phyloP scores from a whole-genome alignment of 2,888 invertebrate genomes.

The Caenorhabditis afra region DNA sequence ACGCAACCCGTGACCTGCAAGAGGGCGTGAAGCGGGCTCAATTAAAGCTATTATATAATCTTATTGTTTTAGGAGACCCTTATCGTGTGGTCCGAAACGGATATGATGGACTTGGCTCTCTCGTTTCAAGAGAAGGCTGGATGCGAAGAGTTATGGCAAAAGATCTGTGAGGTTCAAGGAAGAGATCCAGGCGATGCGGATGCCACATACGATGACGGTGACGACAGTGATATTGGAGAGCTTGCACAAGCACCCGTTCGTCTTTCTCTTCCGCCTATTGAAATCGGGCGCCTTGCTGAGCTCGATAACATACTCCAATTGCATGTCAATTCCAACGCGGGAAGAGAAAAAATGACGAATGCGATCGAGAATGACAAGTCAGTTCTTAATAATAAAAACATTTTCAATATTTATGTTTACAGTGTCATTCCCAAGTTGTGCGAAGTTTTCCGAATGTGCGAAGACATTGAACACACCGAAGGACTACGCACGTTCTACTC shows the following conservation, averaged over 20 bases:
- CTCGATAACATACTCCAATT: slow-evolving; percentile 86
- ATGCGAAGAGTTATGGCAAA: slow-evolving; percentile 99
- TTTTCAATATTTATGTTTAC: slow-evolving; percentile 12
- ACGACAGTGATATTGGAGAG: slow-evolving; percentile 58
- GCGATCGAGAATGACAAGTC: slow-evolving; percentile 92
- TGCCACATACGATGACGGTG: slow-evolving; percentile 62
- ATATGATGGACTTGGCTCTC: slow-evolving; percentile 97
- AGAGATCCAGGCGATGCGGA: slow-evolving; percentile 96
- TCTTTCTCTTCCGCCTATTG: slow-evolving; percentile 87
- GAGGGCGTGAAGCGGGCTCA: neutral
- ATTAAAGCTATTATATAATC: slow-evolving; percentile 8
- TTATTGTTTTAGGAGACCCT: slow-evolving; percentile 88
- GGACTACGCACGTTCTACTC: slow-evolving; percentile 89
- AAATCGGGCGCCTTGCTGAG: slow-evolving; percentile 93
- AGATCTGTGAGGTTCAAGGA: slow-evolving; percentile 99
- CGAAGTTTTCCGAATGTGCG: slow-evolving; percentile 95
- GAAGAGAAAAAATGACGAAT: slow-evolving; percentile 94
- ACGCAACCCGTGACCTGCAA: slow-evolving; percentile 10
- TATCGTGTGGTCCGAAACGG: slow-evolving; percentile 99
- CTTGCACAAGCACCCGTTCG: slow-evolving; percentile 37
- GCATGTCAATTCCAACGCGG: slow-evolving; percentile 90
- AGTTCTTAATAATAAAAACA: slow-evolving; percentile 29
- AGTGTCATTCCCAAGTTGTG: slow-evolving; percentile 92
- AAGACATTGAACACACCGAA: slow-evolving; percentile 94
- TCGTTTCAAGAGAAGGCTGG: slow-evolving; percentile 99